Base-by-base conservation (phyloP, 2,797 vertebrate species). In the Chrosomus eos region DNA sequence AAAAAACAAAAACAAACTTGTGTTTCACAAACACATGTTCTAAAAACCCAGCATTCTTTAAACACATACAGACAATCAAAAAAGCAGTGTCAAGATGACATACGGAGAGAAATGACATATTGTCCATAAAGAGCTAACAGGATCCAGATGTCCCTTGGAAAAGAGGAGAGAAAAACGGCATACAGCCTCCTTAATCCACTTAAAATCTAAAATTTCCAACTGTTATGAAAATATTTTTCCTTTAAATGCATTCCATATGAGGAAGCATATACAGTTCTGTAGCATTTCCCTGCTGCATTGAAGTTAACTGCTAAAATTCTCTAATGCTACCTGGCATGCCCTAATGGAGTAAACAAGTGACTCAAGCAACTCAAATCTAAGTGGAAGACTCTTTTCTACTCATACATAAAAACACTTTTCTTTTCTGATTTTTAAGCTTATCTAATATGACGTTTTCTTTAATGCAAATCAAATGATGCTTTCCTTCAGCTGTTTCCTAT, bases 191-290 rank as follows among this genome's bases (percentile, higher is more conserved):
- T 91, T 93, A 93, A 95, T 93, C 91, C 84, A 84, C 89, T 90
- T 92, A 91, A 93, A 92, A 93, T 93, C 90, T 91, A 91, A 91
- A 90, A 94, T 94, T 93, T 93, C 89, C 93, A 93, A 92, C 90
- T 91, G 90, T 93, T 92, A 90, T 93, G 88, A 94, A 94, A 95
- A 95, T 94, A 94, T 94, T 94, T 94, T 93, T 83, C 86, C 85
- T 89, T 89, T 72, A 90, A 95, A 93, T 93, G 87, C 88, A 89
- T 88, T 94, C 91, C 91, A 94, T 92, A 92, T 93, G 91, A 93
- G 84, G 23, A 48, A 85, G 79, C 88, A 88, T 90, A 90, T 92
- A 87, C 36, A 78, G 88, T 86, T 66, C 66, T 21, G 36, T 78
- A 70, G 81, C 72, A 66, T 89, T 82, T 88, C 26, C 88, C 89